A percentile compares a stretch with the other conserved stretches of the same genome.
phyloP scores from a whole-genome alignment of 2,113 vertebrate genomes.

The Hemicordylus capensis region DNA sequence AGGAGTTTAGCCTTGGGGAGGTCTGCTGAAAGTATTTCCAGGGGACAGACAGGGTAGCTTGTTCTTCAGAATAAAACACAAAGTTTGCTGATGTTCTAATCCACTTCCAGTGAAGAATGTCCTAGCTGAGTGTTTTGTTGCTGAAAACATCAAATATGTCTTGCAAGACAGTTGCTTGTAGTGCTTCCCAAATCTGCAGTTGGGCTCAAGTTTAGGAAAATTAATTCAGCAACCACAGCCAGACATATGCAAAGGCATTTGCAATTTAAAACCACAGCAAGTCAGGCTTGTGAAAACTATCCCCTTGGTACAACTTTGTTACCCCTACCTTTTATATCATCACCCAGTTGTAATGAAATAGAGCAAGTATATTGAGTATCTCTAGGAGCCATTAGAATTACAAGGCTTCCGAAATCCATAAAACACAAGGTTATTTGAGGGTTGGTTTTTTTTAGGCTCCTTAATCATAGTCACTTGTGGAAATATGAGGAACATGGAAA shows the following conservation, averaged over 20 bases:
- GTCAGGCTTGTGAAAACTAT: conserved; percentile 51
- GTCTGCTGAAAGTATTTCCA: conserved; percentile 24
- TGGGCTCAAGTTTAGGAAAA: conserved; percentile 64
- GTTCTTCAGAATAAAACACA: conserved; percentile 62
- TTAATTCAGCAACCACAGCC: conserved; percentile 58
- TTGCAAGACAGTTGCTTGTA: conserved; percentile 11
- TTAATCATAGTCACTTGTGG: neutral
- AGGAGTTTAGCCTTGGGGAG: neutral
- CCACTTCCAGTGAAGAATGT: conserved; percentile 45
- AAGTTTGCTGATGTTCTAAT: conserved; percentile 69
- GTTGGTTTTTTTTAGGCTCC: neutral
- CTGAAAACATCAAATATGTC: conserved; percentile 14
- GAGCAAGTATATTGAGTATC: neutral
- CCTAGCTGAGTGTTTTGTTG: conserved; percentile 5
- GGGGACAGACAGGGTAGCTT: conserved; percentile 56
- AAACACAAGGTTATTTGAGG: neutral
- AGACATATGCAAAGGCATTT: conserved; percentile 44
- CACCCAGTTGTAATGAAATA: conserved; percentile 44
- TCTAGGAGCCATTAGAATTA: neutral
- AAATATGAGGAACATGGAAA: neutral
- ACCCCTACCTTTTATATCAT: conserved; percentile 40
- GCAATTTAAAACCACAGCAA: conserved; percentile 66
- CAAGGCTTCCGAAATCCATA: neutral
- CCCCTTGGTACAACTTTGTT: conserved; percentile 5
- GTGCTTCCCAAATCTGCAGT: conserved; percentile 52